Conservation (phyloP, 2,797 vertebrate genomes). For the Lateolabrax maculatus region DNA sequence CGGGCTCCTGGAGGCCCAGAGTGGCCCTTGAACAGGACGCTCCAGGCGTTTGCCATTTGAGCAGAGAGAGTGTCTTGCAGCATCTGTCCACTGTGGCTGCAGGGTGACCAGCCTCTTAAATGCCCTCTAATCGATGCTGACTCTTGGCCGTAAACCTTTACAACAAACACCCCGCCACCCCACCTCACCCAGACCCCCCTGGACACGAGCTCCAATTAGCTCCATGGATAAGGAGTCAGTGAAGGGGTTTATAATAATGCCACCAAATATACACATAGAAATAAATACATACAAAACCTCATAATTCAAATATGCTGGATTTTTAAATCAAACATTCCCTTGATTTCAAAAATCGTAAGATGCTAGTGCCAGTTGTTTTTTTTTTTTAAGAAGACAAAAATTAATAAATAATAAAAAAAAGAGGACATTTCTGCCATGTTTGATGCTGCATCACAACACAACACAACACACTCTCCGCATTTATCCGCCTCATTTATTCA, state of each 20-base stretch:
- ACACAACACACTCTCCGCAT: slow-evolving; percentile 5
- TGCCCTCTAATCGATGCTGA: slow-evolving; percentile 90
- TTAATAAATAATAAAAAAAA: not conserved
- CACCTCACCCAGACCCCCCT: slow-evolving; percentile 74
- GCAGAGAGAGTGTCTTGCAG: slow-evolving; percentile 53
- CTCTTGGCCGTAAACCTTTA: slow-evolving; percentile 91
- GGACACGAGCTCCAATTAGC: slow-evolving; percentile 86
- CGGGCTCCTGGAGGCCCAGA: slow-evolving; percentile 18
- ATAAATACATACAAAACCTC: not conserved
- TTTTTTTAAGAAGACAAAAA: not conserved
- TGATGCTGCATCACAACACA: not conserved
- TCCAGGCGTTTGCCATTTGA: slow-evolving; percentile 48
- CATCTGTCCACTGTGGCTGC: slow-evolving; percentile 50
- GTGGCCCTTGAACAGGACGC: slow-evolving; percentile 47
- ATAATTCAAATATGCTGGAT: not conserved
- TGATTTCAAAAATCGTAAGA: not conserved
- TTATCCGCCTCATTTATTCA: slow-evolving; percentile 40
- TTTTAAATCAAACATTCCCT: not conserved
- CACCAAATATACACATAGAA: slow-evolving; percentile 34
- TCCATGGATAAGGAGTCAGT: slow-evolving; percentile 54
- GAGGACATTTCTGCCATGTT: not conserved
- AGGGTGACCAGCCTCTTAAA: slow-evolving; percentile 69
- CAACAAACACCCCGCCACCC: slow-evolving; percentile 82
- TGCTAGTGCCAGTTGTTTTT: not conserved
- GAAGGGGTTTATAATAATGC: not conserved